phyloP scores from a whole-genome alignment of 1,140 invertebrate species.

The Pseudobourletiella spinata region DNA sequence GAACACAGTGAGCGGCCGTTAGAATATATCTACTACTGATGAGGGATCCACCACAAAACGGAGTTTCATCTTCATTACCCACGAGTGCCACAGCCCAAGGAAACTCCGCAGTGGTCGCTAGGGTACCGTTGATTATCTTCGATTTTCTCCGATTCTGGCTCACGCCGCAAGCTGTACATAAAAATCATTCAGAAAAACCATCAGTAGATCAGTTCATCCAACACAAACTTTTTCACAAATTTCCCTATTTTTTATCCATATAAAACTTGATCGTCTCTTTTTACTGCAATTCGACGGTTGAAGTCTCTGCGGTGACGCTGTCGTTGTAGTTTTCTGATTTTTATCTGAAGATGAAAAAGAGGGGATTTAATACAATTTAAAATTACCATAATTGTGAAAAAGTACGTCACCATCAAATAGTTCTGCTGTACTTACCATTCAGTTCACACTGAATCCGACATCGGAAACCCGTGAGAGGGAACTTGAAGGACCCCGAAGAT shows the following conservation, averaged over 20 bases:
- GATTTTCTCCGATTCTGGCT: background rate
- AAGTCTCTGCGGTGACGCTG: background rate
- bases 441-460: too few species aligned
- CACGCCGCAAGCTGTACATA: background rate
- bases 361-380: too few species aligned
- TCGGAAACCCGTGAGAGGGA: too few species aligned
- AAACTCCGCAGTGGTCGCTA: background rate
- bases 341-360: background rate
- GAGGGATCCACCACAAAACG: conserved; percentile 29
- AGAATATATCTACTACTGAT: conserved; percentile 19
- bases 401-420: too few species aligned
- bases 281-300: conserved; percentile 7
- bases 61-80: background rate
- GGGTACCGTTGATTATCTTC: background rate
- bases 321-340: background rate
- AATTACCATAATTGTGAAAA: too few species aligned
- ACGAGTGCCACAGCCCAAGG: background rate
- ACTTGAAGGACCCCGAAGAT: background rate
- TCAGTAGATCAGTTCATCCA: background rate
- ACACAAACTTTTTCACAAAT: too few species aligned
- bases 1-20: conserved; percentile 31
- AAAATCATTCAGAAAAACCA: background rate
- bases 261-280: too few species aligned
- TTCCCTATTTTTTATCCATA: too few species aligned
- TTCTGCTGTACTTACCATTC: too few species aligned